phyloP scores from a whole-genome alignment of 2,888 invertebrate genomes.

The Drosophila nigritarsus region DNA sequence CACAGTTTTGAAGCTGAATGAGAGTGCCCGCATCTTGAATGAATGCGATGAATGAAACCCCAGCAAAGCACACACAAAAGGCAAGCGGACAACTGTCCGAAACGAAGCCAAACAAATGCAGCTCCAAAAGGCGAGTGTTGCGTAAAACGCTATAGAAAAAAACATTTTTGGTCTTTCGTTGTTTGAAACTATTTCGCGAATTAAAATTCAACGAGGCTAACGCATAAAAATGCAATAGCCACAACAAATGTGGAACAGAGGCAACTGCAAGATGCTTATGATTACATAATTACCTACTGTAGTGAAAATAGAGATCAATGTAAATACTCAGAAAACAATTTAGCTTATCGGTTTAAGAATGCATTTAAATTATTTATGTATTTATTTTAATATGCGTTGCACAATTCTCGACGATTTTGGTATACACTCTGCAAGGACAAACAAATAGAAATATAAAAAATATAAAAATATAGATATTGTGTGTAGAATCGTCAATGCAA shows the following conservation, averaged over 20 bases:
- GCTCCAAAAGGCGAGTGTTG: conserved; percentile 44
- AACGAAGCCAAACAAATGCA: conserved; percentile 14
- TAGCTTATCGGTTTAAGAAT: not conserved
- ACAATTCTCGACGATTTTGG: conserved; percentile 12
- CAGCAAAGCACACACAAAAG: conserved; percentile 23
- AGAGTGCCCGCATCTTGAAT: conserved; percentile 9
- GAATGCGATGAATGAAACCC: conserved; percentile 50
- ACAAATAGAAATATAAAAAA: too few relatives aligned
- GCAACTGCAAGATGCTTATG: conserved; percentile 49
- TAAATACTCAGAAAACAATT: not conserved
- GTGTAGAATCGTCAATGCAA: conserved; percentile 43
- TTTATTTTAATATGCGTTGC: conserved; percentile 9
- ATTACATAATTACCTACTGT: conserved; percentile 45
- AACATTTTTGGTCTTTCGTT: conserved; percentile 40
- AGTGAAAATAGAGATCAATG: not conserved
- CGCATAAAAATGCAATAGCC: conserved; percentile 59
- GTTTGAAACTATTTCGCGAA: conserved; percentile 67
- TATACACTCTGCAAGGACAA: not conserved
- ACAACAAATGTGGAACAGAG: conserved; percentile 7
- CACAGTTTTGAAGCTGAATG: conserved; percentile 40
- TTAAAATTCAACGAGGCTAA: conserved; percentile 73
- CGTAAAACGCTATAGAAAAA: conserved; percentile 33
- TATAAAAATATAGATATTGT: conserved; percentile 15
- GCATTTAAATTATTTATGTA: not conserved
- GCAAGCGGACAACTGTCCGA: conserved; percentile 27